Evolutionary conservation across 2,113 vertebrate genomes (phyloP), one percentile per base, ranked within the genome.

Genomic region (Oryzias woworae): DNA sequence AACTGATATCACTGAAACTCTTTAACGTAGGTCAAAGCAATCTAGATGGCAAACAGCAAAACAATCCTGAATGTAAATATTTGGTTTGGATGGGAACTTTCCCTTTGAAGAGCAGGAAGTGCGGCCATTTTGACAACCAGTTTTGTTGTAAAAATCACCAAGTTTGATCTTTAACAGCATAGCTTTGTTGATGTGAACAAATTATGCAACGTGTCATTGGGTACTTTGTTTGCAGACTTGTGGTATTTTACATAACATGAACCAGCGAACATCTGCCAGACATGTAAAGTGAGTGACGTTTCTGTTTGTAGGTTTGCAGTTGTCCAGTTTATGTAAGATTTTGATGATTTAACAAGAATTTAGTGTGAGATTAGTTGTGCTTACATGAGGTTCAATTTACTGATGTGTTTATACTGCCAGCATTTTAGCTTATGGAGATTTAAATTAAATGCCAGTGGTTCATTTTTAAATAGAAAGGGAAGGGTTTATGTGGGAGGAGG

Each of bases 131-230:
- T 55, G 28, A 23, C 47, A 44, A 13, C 6, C 16, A 44, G 24
- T 59, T 42, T 1, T 41, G n/a, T 22, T 18, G 23, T 28, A 54
- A 26, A 42, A 55, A 64, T 47, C 42, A 26, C 5, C 3, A 0
- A 51, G 47, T 77, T 66, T 60, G 45, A 36, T 36, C 46, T 36
- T 59, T 63, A 57, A 31, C 16, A 43, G 63, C 52, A 69, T 66
- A 63, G 23, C 44, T 66, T 60, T 31, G 45, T 52, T 45, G 49
- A 50, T 55, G 23, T 22, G 24, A 18, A 31, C 20, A 44, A 52
- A 69, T 83, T 73, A 71, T 60, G 70, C 24, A 71, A 63, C 44
- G 1, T 52, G 62, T 53, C 67, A 59, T 59, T 58, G 58, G 54
- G 50, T 23, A 44, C 42, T 78, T 71, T 60, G 54, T 60, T 26